Base-by-base conservation (phyloP, 2,797 vertebrate genomes). In the Periophthalmus magnuspinnatus region DNA sequence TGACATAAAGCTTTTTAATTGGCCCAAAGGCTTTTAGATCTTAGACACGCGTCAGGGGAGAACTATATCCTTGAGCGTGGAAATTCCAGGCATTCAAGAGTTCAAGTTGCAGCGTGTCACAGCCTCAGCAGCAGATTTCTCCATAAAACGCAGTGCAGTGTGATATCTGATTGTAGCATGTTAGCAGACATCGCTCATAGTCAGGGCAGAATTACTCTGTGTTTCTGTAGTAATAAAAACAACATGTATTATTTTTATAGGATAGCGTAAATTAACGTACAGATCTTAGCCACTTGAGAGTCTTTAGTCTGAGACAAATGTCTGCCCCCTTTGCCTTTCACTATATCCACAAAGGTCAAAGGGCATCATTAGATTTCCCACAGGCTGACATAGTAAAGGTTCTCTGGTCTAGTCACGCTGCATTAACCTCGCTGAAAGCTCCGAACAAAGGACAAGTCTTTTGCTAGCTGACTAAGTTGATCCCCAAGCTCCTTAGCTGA, bases 81-180 rank as follows among this genome's bases (percentile, higher is more conserved):
- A 93, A 95, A 97, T 97, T 96, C 95, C 94, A 95, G 89, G 89
- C 93, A 95, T 96, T 95, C 95, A 91, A 38, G 83, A 74, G 78
- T 70, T 96, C 96, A 81, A 94, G 96, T 95, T 91, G 84, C 84
- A 90, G 91, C 95, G 92, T 73, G 95, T 84, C 89, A 69, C 76
- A 82, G 80, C 86, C 77, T 88, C 82, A 28, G 62, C 89, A 91
- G 89, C 82, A 83, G 86, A 90, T 91, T 88, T 90, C 88, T 90
- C 84, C 88, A 84, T 86, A 83, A 90, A 90, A 89, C 67, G 84
- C 85, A 83, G 85, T 69, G 84, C 82, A 59, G 86, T 86, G 86
- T 65, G 75, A 89, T 89, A 91, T 92, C 87, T 89, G 85, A 91
- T 90, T 70, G 17, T 89, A 83, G 82, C 36, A 55, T 67, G 67